These are phyloP conservation scores for Cyprinodon brontotheroides DNA, from an alignment of 2,113 vertebrate species.

Conservation along the genomic window DNA sequence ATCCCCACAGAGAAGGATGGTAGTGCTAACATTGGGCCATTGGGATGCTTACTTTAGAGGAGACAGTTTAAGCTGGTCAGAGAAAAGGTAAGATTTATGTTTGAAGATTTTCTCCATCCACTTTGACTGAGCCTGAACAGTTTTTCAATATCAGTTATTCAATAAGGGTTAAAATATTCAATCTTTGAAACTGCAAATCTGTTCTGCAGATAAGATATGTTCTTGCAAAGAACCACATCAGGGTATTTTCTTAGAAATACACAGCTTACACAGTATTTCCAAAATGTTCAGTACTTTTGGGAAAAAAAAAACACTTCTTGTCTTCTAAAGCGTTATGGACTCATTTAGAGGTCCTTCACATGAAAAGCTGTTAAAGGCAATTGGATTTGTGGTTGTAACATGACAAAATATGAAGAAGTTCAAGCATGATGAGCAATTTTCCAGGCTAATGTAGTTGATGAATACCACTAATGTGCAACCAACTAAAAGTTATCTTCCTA, in stretches of 20 bases:
- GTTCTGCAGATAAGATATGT: neutral
- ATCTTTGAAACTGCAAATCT: neutral
- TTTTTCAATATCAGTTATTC: neutral
- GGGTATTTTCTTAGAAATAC: no score
- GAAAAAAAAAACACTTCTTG: no score
- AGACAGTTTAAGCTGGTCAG: neutral
- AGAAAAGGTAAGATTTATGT: neutral
- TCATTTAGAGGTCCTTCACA: neutral
- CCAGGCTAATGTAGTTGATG: conserved; percentile 3
- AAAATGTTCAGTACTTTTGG: no score
- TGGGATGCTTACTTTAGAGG: neutral
- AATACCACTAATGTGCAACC: conserved; percentile 24
- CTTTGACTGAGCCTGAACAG: neutral
- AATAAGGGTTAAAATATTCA: neutral
- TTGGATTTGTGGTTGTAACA: neutral
- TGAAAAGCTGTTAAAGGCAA: neutral
- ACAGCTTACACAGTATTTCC: no score
- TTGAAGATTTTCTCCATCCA: neutral
- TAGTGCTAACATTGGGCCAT: no score
- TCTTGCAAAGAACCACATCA: neutral
- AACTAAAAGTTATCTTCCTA: conserved; percentile 19
- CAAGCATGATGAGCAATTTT: no score
- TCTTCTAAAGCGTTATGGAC: no score
- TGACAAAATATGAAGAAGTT: neutral
- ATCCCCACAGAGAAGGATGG: neutral